Evolutionary conservation across 2,888 invertebrate species (phyloP).

Genomic region (Timema podura): DNA sequence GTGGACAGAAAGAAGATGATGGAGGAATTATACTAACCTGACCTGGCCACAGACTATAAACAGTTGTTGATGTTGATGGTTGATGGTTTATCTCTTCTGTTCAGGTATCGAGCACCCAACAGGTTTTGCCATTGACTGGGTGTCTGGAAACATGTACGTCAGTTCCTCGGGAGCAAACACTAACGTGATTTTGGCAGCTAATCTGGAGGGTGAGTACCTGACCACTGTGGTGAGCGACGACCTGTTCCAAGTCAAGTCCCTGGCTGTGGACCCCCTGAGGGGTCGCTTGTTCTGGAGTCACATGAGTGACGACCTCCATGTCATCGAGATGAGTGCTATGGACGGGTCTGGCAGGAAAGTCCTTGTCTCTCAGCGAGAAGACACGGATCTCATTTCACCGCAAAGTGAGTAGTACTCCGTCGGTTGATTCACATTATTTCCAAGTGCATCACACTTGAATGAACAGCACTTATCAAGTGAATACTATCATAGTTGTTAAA

Average conservation of each 20-base stretch:
- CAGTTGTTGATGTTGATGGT: neutral
- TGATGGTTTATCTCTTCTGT: neutral
- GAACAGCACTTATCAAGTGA: no score
- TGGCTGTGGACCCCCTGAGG: conserved; percentile 65
- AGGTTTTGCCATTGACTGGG: conserved; percentile 81
- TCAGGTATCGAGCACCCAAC: conserved; percentile 54
- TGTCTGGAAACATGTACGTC: conserved; percentile 71
- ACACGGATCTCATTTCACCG: conserved; percentile 33
- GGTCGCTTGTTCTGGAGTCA: conserved; percentile 57
- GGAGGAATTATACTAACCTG: no score
- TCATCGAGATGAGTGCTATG: conserved; percentile 60
- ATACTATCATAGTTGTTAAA: no score
- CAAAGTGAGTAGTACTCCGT: conserved; percentile 34
- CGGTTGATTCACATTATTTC: no score
- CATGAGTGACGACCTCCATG: conserved; percentile 45
- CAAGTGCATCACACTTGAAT: no score
- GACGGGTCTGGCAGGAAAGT: conserved; percentile 54
- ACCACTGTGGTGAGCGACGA: conserved; percentile 44
- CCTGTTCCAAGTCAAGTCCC: conserved; percentile 51
- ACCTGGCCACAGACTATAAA: no score
- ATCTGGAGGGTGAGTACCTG: conserved; percentile 67
- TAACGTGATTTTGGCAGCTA: conserved; percentile 62
- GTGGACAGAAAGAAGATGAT: no score
- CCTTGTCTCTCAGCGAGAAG: conserved; percentile 38
- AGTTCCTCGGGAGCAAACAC: conserved; percentile 53